A percentile compares a stretch with the other conserved stretches of the same genome.
Evolutionary conservation across 2,797 vertebrate species (phyloP).

Genomic region (Phalanger gymnotis): DNA sequence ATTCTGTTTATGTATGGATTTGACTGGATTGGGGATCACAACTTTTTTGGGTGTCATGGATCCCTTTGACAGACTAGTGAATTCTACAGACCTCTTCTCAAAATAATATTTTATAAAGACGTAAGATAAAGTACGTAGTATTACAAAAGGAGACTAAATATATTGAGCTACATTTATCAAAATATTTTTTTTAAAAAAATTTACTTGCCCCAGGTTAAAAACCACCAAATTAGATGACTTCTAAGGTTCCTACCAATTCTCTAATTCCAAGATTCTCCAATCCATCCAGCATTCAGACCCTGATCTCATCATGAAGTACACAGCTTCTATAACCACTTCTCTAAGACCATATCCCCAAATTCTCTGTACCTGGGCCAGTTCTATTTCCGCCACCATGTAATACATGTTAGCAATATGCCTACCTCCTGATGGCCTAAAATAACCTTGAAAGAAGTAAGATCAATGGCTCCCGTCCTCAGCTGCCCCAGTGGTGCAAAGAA

Average conservation of each 20-base stretch:
- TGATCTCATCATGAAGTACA: background rate
- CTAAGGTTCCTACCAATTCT: background rate
- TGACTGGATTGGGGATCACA: background rate
- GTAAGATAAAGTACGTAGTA: background rate
- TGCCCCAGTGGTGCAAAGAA: background rate
- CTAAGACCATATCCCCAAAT: background rate
- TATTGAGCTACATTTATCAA: background rate
- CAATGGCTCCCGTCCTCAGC: background rate
- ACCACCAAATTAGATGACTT: background rate
- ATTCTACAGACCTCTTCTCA: background rate
- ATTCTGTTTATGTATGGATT: background rate
- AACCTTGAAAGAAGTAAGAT: background rate
- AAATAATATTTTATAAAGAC: background rate
- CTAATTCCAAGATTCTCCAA: background rate
- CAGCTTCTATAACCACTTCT: background rate
- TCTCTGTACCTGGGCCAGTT: background rate
- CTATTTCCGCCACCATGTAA: background rate
- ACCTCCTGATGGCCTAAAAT: background rate
- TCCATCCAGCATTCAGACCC: background rate
- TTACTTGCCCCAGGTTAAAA: background rate
- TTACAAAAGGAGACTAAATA: background rate
- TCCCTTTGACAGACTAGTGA: background rate
- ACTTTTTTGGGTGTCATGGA: background rate
- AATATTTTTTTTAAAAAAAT: background rate
- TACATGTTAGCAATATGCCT: background rate